Conservation (phyloP, 1,140 invertebrate genomes). For the Trichoplusia ni region DNA sequence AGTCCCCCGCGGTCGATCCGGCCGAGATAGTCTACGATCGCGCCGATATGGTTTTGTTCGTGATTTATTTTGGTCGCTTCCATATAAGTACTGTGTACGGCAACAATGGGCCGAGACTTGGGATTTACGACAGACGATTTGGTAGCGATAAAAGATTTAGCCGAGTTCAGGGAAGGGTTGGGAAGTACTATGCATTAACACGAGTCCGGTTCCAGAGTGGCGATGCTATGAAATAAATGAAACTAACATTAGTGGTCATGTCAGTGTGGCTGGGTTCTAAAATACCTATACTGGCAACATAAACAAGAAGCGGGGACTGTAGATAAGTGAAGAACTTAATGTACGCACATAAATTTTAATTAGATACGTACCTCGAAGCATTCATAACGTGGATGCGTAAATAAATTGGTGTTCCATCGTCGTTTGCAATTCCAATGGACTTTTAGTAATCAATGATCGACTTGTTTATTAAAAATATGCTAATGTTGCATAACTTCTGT, state of each 20-base stretch:
- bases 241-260: conserved; percentile 24
- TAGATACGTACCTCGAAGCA: conserved; percentile 37
- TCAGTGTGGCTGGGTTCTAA: conserved; percentile 26
- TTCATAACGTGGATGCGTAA: conserved; percentile 37
- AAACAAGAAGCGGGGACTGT: conserved; percentile 27
- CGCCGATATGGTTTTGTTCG: conserved; percentile 76
- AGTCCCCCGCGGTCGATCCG: conserved; percentile 59
- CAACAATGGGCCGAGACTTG: conserved; percentile 69
- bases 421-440: conserved; percentile 28
- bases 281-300: conserved; percentile 29
- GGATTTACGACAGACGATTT: conserved; percentile 77
- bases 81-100: conserved; percentile 73
- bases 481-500: background rate
- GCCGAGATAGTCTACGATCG: conserved; percentile 70
- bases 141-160: conserved; percentile 74
- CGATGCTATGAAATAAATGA: conserved; percentile 33
- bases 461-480: conserved; percentile 15
- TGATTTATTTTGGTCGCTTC: conserved; percentile 79
- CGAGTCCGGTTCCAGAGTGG: conserved; percentile 12
- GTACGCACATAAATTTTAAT: conserved; percentile 48
- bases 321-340: conserved; percentile 43
- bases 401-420: conserved; percentile 36
- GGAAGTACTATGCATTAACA: conserved; percentile 38
- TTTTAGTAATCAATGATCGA: conserved; percentile 26
- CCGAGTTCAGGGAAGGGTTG: conserved; percentile 31